Evolutionary conservation across 2,888 invertebrate genomes (phyloP), one percentile per base, ranked within the genome.

Genomic region (Gari tellinella): DNA sequence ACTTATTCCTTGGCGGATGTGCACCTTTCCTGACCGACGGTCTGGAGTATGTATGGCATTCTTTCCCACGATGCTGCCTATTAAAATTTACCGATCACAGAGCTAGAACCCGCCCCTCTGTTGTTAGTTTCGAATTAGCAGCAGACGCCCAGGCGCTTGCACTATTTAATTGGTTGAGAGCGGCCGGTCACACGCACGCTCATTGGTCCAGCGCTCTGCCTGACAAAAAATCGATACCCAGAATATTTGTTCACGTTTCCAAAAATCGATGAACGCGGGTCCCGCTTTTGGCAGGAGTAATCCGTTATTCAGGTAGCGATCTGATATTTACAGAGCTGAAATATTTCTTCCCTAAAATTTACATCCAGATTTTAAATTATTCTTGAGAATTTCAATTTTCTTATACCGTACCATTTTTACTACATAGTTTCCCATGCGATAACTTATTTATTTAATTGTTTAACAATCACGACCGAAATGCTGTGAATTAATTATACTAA

Each of bases 21-120:
- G 53, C 53, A 74, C 77, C 75, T 73, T 81, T 81, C 82, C 78
- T 79, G 86, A 77, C 64, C 84, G 62, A 65, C 81, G 84, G 78
- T 80, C 80, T 26, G 37, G 55, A 69, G 46, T 66, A 67, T 79
- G 79, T 83, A 76, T 73, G 77, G 63, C 78, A 73, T 55, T 56
- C 67, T 68, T 73, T 81, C 80, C 78, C 78, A 82, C 82, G 81
- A 69, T 72, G 66, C 51, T 65, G 62, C 69, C 68, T 68, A 84
- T 87, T 84, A 86, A 84, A 86, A 75, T 66, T 61, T 60, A 64
- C 78, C 82, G 73, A 53, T 66, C 63, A 49, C 45, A 48, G 65
- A 46, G 57, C 46, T 52, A 55, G 70, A 76, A 55, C 66, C 81
- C 82, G 68, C 81, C 82, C 73, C 62, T 68, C 72, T 53, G 62